phyloP scores from a whole-genome alignment of 2,888 invertebrate species.

The Microchrysa polita region DNA sequence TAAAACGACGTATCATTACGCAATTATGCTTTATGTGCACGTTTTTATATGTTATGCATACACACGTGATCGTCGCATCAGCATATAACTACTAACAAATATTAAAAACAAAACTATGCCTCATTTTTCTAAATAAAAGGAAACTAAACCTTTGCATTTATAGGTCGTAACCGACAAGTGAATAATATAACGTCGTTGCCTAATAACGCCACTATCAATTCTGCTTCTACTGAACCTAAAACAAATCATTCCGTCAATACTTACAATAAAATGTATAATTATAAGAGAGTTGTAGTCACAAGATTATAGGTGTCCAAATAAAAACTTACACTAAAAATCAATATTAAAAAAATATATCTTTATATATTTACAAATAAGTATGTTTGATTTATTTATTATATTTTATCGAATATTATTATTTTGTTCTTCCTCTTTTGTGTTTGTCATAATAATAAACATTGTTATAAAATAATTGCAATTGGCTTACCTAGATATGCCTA shows the following conservation, averaged over 20 bases:
- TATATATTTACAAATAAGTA: constrained; percentile 5
- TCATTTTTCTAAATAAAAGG: too few species aligned
- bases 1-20: too few species aligned
- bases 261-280: constrained; percentile 22
- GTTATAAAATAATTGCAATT: neutral
- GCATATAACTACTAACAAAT: too few species aligned
- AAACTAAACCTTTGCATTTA: constrained; percentile 27
- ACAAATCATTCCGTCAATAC: constrained; percentile 22
- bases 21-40: too few species aligned
- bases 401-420: neutral
- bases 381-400: neutral
- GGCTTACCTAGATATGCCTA: neutral
- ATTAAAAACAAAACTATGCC: too few species aligned
- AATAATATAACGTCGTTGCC: constrained; percentile 20
- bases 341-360: constrained; percentile 19
- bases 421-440: neutral
- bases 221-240: neutral
- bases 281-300: constrained; percentile 40
- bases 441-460: neutral
- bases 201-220: constrained; percentile 1
- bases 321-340: constrained; percentile 21
- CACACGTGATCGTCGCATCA: too few species aligned
- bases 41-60: too few species aligned
- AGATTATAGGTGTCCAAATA: constrained; percentile 22
- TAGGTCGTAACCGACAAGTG: constrained; percentile 25